These are phyloP conservation scores for Pristionchus japonicus DNA, from an alignment of 2,888 invertebrate genomes.

Conservation along the genomic window DNA sequence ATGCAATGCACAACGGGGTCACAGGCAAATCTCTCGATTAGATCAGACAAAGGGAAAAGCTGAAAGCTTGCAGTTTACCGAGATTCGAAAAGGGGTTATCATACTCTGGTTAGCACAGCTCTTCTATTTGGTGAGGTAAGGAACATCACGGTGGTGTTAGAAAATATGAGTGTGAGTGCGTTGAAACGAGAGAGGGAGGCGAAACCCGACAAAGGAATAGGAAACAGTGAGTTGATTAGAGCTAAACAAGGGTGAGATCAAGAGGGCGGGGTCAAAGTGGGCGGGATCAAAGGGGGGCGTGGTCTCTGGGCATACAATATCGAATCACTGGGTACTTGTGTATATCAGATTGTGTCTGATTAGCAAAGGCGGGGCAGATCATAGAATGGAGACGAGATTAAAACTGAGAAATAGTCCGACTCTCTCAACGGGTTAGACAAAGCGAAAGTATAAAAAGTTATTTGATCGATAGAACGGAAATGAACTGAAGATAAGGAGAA, in stretches of 20 bases:
- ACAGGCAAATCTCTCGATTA: not conserved
- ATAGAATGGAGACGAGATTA: not conserved
- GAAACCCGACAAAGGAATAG: too few species aligned
- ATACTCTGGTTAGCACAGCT: slow-evolving; percentile 22
- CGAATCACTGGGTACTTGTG: slow-evolving; percentile 14
- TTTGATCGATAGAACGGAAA: too few species aligned
- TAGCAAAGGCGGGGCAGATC: not conserved
- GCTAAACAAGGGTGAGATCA: not conserved
- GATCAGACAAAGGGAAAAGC: not conserved
- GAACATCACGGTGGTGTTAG: slow-evolving; percentile 1
- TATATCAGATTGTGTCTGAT: not conserved
- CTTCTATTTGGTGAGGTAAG: not conserved
- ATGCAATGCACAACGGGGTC: slow-evolving; percentile 30
- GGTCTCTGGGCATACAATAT: not conserved
- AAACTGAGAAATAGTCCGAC: not conserved
- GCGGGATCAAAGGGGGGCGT: not conserved
- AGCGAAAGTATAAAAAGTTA: too few species aligned
- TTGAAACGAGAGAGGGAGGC: not conserved
- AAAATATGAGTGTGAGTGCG: not conserved
- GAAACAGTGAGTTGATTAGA: too few species aligned
- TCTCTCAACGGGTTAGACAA: too few species aligned
- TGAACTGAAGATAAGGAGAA: too few species aligned
- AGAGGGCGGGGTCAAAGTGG: not conserved
- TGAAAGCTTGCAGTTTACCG: slow-evolving; percentile 16
- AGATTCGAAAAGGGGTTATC: not conserved